These are phyloP conservation scores for Calephelis nemesis DNA, from an alignment of 1,140 invertebrate genomes.

Conservation along the genomic window DNA sequence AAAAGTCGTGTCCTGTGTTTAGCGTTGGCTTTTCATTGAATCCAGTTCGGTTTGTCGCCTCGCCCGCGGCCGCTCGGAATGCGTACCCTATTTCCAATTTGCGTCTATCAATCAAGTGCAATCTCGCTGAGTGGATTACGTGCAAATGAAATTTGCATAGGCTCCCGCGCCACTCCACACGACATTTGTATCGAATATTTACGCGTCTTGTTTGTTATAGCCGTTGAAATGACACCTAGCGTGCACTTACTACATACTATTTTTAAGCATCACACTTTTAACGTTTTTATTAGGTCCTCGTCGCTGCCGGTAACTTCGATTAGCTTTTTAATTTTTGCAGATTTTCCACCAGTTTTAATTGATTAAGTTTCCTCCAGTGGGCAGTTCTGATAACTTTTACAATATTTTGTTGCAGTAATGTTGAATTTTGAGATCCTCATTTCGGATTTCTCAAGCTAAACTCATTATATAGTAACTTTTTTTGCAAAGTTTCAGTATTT, in stretches of 20 bases:
- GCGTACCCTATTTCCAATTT: conserved; percentile 81
- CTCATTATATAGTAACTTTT: no score
- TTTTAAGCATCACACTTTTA: not conserved
- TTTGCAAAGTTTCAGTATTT: no score
- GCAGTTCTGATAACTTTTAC: no score
- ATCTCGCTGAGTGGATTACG: conserved; percentile 82
- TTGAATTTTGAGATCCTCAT: no score
- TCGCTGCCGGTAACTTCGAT: no score
- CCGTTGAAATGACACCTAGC: conserved; percentile 31
- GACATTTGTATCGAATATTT: conserved; percentile 51
- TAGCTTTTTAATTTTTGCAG: no score
- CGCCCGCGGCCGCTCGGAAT: conserved; percentile 42
- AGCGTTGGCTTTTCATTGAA: conserved; percentile 17
- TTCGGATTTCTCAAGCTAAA: no score
- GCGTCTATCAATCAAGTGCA: conserved; percentile 83
- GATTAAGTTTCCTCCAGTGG: no score
- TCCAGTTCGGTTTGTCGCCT: conserved; percentile 23
- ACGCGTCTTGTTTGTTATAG: conserved; percentile 36
- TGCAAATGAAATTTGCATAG: conserved; percentile 83
- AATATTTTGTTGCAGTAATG: no score
- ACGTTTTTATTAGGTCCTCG: no score
- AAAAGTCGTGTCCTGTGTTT: conserved; percentile 12
- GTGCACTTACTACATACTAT: conserved; percentile 23
- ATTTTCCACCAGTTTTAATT: no score
- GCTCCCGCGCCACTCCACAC: conserved; percentile 45